phyloP scores from a whole-genome alignment of 2,888 invertebrate species.

The Congeria kusceri region DNA sequence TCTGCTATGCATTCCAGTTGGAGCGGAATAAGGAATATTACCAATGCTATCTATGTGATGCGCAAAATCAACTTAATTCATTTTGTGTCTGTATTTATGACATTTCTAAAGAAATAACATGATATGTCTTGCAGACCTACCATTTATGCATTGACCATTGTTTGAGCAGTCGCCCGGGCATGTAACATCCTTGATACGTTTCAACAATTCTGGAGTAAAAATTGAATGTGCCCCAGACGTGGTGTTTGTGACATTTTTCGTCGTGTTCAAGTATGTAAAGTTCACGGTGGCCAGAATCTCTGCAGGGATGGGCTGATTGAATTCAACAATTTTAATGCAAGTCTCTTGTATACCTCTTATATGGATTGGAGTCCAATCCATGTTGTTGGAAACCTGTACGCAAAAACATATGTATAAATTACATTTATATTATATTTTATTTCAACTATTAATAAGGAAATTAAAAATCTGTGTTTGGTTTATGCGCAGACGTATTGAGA shows the following conservation, averaged over 20 bases:
- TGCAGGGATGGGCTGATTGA: constrained; percentile 3
- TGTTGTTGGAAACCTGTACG: background rate
- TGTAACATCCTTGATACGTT: background rate
- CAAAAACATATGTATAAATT: too few relatives aligned
- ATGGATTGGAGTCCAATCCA: background rate
- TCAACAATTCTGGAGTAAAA: background rate
- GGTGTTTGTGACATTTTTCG: background rate
- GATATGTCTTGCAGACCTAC: background rate
- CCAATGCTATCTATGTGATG: too few relatives aligned
- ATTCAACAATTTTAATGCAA: background rate
- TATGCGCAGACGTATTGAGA: background rate
- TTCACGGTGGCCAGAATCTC: background rate
- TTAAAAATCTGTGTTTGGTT: background rate
- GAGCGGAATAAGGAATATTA: too few relatives aligned
- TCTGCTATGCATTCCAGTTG: too few relatives aligned
- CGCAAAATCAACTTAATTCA: too few relatives aligned
- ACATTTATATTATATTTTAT: too few relatives aligned
- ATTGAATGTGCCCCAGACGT: background rate
- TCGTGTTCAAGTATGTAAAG: background rate
- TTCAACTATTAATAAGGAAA: too few relatives aligned
- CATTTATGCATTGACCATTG: background rate
- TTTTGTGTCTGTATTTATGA: too few relatives aligned
- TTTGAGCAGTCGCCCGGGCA: background rate
- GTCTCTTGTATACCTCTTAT: background rate
- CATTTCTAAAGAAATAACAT: too few relatives aligned